Base-by-base conservation (phyloP, 2,888 invertebrate genomes). In the Trileptium ribeirensis region DNA sequence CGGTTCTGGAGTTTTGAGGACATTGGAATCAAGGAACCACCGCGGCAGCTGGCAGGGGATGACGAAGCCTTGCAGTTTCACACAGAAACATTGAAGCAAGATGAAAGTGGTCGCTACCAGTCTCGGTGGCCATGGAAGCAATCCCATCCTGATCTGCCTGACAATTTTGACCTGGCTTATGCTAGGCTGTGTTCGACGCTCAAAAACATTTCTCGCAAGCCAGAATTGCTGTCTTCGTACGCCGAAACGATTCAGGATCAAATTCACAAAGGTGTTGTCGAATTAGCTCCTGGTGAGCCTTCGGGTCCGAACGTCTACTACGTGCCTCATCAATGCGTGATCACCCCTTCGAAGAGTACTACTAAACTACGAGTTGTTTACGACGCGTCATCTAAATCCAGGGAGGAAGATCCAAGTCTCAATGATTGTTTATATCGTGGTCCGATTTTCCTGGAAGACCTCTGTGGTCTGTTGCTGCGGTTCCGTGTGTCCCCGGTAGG, bases 371-470 rank as follows among this genome's bases (percentile, higher is more conserved):
- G 85, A 24, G 79, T 83, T 8, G 84, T 85, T 0, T 80, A 80
- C 38, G 83, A 85, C 67, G 85, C 83, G 0, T 78, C 79, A 0
- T 78, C 82, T 0, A 67, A 15, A 15, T 24, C 78, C 19, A 15
- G 37, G 37, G 8, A 8, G 51, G 3, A 1, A 29, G 1, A 0
- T 8, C 2, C 8, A 24, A 82, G 83, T 0, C 78, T 85, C 1
- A 85, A 85, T 81, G 82, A 85, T 1, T 82, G 82, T 15, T 67
- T 84, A 0, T 64, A 64, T 31, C 39, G 77, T 0, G 85, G 85
- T n/a, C 83, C 83, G 3, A 37, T 78, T 0, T 29, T 79, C 0
- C 64, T 85, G 0, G 79, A 79, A 29, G 39, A 80, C 0, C 67
- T 83, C 24, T 3, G 64, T 1, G 81, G 79, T 0, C 80, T 85